Evolutionary conservation across 2,797 vertebrate genomes (phyloP), one percentile per base, ranked within the genome.

Genomic region (Hapalemur alaotrensis): DNA sequence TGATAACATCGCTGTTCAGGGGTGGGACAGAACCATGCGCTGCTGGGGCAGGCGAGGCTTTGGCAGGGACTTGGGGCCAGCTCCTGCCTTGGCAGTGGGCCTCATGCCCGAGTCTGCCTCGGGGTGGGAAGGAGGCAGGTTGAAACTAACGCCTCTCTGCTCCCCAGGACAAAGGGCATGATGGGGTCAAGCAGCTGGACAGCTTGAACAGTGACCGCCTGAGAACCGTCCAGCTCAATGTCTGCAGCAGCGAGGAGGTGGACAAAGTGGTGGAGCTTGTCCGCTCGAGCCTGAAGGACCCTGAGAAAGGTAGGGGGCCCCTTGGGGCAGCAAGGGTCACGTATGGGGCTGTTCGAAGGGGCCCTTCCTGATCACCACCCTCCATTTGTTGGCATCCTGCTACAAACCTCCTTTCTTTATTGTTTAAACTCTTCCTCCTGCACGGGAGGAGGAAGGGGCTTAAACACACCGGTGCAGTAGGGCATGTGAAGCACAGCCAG

Each of bases 161-260:
- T 92, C 59, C 43, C 93, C 3, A 38, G 97, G 98, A 99, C 92
- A 98, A 99, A 89, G 98, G 98, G 79, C 96, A 97, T 13, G 98
- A 95, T 13, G 99, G 99, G 20, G 98, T 97, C 93, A 98, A 98
- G 96, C 98, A 99, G 1, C 97, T 99, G 93, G 99, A 99, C 79
- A 85, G 86, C 83, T 97, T 99, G 98, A 98, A 98, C 4, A 98
- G 98, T 20, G 98, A 98, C 85, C 97, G 98, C 14, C 95, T 99
- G 98, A 98, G 98, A 92, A 99, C 99, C 0, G 38, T 99, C 28
- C 99, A 99, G 95, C 98, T 99, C 65, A 98, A 99, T 0, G 99
- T 99, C 67, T 99, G 98, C 89, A 98, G 98, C 76, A 97, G 97
- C 3, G 98, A 99, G 65, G 98, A 99, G n/a, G 97, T 99, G 25